Percentiles rank a stretch among this genome's conserved stretches.
These are phyloP conservation scores for Notodonta ziczac DNA, from an alignment of 2,888 invertebrate species.

Conservation along the genomic window DNA sequence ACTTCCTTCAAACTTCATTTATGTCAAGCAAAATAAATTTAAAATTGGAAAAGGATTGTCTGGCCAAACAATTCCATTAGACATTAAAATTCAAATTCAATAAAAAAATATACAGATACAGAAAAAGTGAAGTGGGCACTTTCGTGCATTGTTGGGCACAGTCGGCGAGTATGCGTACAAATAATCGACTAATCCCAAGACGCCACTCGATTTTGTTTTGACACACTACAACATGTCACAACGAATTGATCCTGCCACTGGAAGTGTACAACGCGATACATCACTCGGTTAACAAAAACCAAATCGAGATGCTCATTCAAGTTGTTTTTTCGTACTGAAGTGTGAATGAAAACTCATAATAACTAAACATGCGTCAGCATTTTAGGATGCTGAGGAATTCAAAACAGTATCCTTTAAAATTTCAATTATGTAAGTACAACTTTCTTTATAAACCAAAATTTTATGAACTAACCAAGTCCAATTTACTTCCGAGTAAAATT, in stretches of 20 bases:
- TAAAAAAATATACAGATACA: conserved; percentile 35
- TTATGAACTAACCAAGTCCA: too few relatives aligned
- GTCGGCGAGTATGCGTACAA: conserved; percentile 56
- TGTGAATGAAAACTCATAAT: conserved; percentile 64
- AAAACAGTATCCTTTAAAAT: conserved; percentile 30
- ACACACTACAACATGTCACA: conserved; percentile 70
- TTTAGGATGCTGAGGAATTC: conserved; percentile 29
- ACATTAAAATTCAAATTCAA: conserved; percentile 29
- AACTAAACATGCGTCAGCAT: conserved; percentile 61
- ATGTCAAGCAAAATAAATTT: background rate
- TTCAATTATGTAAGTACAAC: conserved; percentile 11
- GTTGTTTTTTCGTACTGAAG: conserved; percentile 45
- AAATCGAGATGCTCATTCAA: conserved; percentile 62
- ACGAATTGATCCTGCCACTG: conserved; percentile 54
- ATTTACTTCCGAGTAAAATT: background rate
- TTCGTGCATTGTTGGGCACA: conserved; percentile 49
- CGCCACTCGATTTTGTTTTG: conserved; percentile 82
- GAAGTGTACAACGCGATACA: conserved; percentile 40
- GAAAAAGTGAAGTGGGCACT: conserved; percentile 43
- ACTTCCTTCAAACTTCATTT: background rate
- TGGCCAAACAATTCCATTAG: conserved; percentile 36
- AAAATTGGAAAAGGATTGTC: conserved; percentile 29
- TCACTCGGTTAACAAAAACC: conserved; percentile 51
- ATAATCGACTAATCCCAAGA: conserved; percentile 66
- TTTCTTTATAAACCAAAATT: too few relatives aligned